Evolutionary conservation across 2,797 vertebrate genomes (phyloP).

Genomic region (Leptoclinus maculatus): DNA sequence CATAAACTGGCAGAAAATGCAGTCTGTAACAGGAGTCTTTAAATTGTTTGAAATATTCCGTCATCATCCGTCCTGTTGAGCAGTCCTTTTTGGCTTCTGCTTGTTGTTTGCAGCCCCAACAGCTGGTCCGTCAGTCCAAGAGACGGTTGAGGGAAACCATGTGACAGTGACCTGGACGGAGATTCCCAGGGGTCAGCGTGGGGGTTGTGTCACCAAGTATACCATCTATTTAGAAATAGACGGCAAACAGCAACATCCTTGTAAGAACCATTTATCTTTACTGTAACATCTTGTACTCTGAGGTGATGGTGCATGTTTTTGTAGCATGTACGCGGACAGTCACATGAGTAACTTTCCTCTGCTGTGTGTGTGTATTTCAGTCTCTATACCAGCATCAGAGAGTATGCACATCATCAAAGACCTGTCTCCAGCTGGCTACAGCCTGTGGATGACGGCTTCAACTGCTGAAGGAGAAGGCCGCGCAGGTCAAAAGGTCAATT

Average conservation of each 20-base stretch:
- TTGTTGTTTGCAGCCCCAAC: conserved; percentile 79
- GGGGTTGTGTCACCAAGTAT: conserved; percentile 87
- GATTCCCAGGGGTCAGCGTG: conserved; percentile 74
- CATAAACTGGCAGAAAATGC: not conserved
- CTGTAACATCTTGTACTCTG: not conserved
- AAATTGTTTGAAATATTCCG: not conserved
- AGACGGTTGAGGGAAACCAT: conserved; percentile 15
- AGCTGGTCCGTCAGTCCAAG: conserved; percentile 71
- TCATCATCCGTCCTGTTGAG: not conserved
- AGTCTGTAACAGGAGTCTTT: not conserved
- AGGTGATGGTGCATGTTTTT: not conserved
- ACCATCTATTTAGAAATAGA: conserved; percentile 80
- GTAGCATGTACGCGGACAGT: not conserved
- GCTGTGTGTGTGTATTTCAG: conserved; percentile 37
- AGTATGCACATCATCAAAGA: conserved; percentile 12
- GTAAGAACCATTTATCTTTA: conserved; percentile 49
- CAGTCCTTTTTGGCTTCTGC: not conserved
- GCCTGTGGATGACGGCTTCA: conserved; percentile 87
- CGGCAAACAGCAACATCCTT: fast-evolving
- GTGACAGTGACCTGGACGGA: conserved; percentile 84
- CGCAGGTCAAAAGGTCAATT: conserved; percentile 32
- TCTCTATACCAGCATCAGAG: conserved; percentile 18
- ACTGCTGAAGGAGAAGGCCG: conserved; percentile 87
- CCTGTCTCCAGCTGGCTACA: conserved; percentile 72
- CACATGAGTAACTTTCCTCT: not conserved